phyloP scores from a whole-genome alignment of 2,113 vertebrate genomes.

The Takifugu bimaculatus region DNA sequence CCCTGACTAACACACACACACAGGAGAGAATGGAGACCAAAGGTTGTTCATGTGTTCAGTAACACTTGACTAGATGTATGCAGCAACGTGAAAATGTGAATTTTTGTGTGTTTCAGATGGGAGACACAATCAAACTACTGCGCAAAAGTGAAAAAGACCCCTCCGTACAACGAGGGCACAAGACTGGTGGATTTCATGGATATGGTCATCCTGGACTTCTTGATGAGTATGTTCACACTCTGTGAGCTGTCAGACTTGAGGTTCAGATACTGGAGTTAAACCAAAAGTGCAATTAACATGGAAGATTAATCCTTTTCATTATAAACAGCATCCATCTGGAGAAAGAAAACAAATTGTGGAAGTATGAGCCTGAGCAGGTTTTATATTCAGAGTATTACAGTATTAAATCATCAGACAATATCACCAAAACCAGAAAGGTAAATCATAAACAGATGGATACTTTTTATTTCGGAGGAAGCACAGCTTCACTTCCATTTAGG shows the following conservation, averaged over 20 bases:
- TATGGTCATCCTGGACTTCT: slow-evolving; percentile 95
- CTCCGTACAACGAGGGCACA: slow-evolving; percentile 84
- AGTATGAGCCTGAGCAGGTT: background rate
- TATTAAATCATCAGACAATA: background rate
- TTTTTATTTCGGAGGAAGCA: background rate
- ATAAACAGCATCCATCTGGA: background rate
- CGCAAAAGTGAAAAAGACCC: slow-evolving; percentile 89
- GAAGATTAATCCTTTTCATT: background rate
- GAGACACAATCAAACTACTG: slow-evolving; percentile 91
- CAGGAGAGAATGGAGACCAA: too few relatives aligned
- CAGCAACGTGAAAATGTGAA: background rate
- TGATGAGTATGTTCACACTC: slow-evolving; percentile 83
- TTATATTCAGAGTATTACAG: background rate
- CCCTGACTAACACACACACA: too few relatives aligned
- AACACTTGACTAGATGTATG: too few relatives aligned
- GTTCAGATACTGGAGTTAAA: too few relatives aligned
- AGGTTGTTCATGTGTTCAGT: too few relatives aligned
- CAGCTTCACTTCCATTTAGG: background rate
- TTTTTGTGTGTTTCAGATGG: slow-evolving; percentile 77
- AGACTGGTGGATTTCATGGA: slow-evolving; percentile 93
- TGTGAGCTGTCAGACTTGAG: too few relatives aligned
- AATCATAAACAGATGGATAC: background rate
- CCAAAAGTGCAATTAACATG: too few relatives aligned
- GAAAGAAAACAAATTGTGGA: background rate
- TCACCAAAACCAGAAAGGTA: background rate